Evolutionary conservation across 1,140 invertebrate genomes (phyloP).

Genomic region (Ceratina australensis): DNA sequence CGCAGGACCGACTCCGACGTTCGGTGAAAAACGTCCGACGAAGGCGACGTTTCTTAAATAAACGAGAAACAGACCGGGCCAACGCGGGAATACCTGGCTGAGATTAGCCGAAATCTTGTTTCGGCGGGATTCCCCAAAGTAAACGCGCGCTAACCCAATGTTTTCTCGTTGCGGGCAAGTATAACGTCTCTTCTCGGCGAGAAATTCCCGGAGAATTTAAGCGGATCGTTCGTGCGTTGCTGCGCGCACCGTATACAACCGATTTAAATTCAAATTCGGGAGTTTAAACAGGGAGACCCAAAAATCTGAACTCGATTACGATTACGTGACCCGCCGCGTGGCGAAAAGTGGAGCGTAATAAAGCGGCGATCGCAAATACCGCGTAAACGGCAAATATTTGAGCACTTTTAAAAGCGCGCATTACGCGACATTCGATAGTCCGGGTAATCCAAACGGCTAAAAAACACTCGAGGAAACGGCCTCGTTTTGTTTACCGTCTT

Average conservation of each 20-base stretch:
- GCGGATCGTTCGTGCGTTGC: neutral
- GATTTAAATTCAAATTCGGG: neutral
- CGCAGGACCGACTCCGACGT: constrained; percentile 7
- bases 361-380: neutral
- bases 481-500: constrained; percentile 27
- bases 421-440: neutral
- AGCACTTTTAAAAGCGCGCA: neutral
- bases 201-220: neutral
- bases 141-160: neutral
- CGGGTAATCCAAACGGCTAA: neutral
- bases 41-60: constrained; percentile 9
- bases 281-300: too few species aligned
- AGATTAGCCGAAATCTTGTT: constrained; percentile 36
- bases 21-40: constrained; percentile 30
- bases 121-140: constrained; percentile 16
- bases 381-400: neutral
- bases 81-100: neutral
- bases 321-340: too few species aligned
- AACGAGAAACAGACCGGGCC: neutral
- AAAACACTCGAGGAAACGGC: constrained; percentile 3
- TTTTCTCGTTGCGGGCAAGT: neutral
- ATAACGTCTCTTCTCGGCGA: neutral
- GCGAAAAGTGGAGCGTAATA: neutral
- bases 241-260: neutral
- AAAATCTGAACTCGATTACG: too few species aligned